Percentiles rank a stretch among this genome's conserved stretches.
Evolutionary conservation across 2,888 invertebrate species (phyloP).

Genomic region (Drosophila mayaguana): DNA sequence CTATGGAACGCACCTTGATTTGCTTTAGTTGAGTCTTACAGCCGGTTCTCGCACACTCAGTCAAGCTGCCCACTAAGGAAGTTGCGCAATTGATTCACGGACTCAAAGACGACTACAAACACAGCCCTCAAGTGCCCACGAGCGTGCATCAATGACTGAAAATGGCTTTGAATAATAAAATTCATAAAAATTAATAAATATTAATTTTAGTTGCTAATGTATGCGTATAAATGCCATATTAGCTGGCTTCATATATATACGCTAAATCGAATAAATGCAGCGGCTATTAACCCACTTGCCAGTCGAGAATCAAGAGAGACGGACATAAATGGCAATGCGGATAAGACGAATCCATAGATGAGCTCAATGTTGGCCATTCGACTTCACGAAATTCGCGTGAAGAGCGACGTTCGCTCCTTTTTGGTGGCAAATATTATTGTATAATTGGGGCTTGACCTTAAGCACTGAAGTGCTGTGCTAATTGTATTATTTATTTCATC

Average conservation of each 20-base stretch:
- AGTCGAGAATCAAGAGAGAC: conserved; percentile 32
- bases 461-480: conserved; percentile 10
- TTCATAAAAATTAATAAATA: conserved; percentile 44
- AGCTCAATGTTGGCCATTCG: conserved; percentile 38
- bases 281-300: conserved; percentile 67
- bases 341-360: conserved; percentile 41
- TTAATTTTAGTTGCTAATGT: conserved; percentile 47
- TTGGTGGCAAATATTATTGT: conserved; percentile 43
- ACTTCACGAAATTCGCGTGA: conserved; percentile 51
- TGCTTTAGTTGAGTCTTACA: conserved; percentile 21
- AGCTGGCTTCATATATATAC: conserved; percentile 22
- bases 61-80: conserved; percentile 64
- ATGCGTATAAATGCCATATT: conserved; percentile 59
- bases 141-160: conserved; percentile 36
- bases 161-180: conserved; percentile 60
- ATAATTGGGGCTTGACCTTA: conserved; percentile 40
- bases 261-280: conserved; percentile 44
- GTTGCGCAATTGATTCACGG: conserved; percentile 17
- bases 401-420: conserved; percentile 60
- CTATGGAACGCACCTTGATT: conserved; percentile 28
- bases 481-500: conserved; percentile 11
- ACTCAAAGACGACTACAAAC: conserved; percentile 40
- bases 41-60: conserved; percentile 18
- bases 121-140: conserved; percentile 46
- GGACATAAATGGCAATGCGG: conserved; percentile 50